Evolutionary conservation across 2,888 invertebrate genomes (phyloP).

Genomic region (Camptogramma bilineatum): DNA sequence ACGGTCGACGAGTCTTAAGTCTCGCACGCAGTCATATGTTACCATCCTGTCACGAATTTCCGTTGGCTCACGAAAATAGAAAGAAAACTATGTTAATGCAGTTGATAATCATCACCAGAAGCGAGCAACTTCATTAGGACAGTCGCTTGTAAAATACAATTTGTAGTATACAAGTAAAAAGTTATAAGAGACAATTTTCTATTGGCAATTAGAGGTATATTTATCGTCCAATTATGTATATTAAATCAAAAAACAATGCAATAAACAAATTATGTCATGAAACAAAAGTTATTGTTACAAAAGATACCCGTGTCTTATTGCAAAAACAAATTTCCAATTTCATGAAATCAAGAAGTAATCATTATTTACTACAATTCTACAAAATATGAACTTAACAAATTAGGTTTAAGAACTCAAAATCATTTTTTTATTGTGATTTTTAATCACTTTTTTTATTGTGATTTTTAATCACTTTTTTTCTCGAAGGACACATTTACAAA

Average conservation of each 20-base stretch:
- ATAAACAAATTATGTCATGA: not conserved
- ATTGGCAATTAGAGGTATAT: too few species aligned
- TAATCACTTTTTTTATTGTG: too few species aligned
- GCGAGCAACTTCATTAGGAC: too few species aligned
- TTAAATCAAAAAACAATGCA: not conserved
- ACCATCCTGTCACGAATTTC: conserved; percentile 50
- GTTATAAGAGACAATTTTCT: too few species aligned
- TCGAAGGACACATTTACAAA: too few species aligned
- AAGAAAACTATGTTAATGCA: conserved; percentile 3
- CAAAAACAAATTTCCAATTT: not conserved
- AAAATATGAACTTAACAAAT: too few species aligned
- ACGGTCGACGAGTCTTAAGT: conserved; percentile 32
- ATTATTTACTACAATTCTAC: not conserved
- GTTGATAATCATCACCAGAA: not conserved
- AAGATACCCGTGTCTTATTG: not conserved
- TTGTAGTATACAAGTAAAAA: too few species aligned
- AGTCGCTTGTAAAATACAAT: too few species aligned
- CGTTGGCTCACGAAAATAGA: conserved; percentile 42
- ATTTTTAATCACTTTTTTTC: too few species aligned
- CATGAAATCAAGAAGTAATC: not conserved
- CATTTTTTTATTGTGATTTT: too few species aligned
- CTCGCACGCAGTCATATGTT: conserved; percentile 39
- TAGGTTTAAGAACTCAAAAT: too few species aligned
- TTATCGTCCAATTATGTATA: too few species aligned
- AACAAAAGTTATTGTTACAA: not conserved